Conservation (phyloP, 2,113 vertebrate genomes). For the Polyodon spathula region DNA sequence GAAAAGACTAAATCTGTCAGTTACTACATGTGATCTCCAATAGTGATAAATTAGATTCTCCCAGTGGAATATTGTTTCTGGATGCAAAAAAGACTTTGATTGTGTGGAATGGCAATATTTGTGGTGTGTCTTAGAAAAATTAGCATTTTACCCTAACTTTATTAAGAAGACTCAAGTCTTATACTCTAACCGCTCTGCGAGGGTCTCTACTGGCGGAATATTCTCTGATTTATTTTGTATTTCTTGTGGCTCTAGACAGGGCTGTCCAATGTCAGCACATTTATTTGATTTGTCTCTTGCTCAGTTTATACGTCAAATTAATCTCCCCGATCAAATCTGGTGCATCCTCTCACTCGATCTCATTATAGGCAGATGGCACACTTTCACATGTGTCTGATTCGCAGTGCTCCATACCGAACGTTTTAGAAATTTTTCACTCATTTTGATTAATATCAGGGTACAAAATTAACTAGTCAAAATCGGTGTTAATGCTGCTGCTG, state of each 20-base stretch:
- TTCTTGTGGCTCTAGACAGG: no score
- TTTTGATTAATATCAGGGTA: not conserved
- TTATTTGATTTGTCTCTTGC: no score
- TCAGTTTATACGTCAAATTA: not conserved
- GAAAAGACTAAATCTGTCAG: no score
- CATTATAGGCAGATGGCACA: conserved; percentile 1
- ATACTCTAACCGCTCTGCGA: no score
- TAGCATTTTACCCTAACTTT: not conserved
- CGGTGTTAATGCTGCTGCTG: not conserved
- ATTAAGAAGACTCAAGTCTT: not conserved
- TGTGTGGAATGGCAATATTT: not conserved
- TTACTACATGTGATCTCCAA: not conserved
- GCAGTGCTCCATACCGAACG: not conserved
- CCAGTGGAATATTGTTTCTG: not conserved
- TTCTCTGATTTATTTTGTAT: no score
- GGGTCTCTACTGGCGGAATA: no score
- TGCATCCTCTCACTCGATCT: not conserved
- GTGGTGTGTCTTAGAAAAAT: not conserved
- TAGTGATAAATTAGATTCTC: not conserved
- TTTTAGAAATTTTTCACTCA: not conserved
- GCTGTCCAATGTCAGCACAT: no score
- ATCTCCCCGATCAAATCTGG: not conserved
- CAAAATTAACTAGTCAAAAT: not conserved
- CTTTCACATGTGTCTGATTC: not conserved
- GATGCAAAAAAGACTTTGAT: not conserved